Evolutionary conservation across 2,113 vertebrate genomes (phyloP).

Genomic region (Strix uralensis): DNA sequence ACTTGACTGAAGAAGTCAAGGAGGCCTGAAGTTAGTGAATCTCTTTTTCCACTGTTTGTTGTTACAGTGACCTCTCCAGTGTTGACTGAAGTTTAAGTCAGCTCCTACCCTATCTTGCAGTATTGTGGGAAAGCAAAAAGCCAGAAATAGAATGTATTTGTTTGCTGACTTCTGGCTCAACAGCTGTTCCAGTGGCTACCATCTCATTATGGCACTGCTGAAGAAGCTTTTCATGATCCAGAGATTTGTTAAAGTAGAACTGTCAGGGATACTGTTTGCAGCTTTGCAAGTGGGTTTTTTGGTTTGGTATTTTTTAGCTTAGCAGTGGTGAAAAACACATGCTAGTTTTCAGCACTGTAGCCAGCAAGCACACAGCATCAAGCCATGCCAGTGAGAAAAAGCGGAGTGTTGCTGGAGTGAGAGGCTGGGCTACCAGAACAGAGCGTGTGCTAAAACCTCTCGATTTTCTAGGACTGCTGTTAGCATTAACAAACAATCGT

Average conservation of each 20-base stretch:
- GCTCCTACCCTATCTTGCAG: background rate
- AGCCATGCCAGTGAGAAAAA: background rate
- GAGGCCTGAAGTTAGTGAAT: background rate
- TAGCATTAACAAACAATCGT: background rate
- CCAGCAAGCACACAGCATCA: background rate
- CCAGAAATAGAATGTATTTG: background rate
- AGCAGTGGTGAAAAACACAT: background rate
- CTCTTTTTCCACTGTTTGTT: background rate
- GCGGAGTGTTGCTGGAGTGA: background rate
- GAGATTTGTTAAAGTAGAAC: background rate
- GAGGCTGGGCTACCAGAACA: background rate
- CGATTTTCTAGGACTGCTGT: background rate
- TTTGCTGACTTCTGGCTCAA: background rate
- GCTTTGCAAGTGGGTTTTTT: background rate
- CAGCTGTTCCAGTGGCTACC: background rate
- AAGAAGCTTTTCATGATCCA: background rate
- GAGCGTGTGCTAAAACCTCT: background rate
- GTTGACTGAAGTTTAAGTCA: background rate
- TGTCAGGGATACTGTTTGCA: background rate
- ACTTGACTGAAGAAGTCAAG: background rate
- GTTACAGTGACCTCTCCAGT: background rate
- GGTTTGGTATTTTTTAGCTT: background rate
- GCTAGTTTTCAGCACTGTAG: background rate
- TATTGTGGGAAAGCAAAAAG: background rate
- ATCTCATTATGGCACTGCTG: background rate